Evolutionary conservation across 2,888 invertebrate genomes (phyloP), one percentile per base, ranked within the genome.

Genomic region (Lumbricus terrestris): DNA sequence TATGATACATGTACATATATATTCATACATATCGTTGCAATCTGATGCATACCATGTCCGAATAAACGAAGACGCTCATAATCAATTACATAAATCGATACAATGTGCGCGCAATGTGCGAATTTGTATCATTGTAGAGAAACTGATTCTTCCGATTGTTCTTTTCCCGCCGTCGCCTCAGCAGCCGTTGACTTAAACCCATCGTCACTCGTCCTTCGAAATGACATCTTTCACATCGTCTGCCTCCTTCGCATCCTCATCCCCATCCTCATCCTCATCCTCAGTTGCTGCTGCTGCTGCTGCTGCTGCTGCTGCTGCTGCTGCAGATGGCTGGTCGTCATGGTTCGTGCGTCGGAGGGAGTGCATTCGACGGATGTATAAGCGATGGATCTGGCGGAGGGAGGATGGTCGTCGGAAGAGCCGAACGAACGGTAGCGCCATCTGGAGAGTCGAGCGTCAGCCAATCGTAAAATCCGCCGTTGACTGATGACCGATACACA

Each of bases 341-440:
- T n/a, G 69, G 69, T 69, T 69, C 69, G 69, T 69, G 69, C 69
- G 18, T 69, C 69, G 69, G 69, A 29, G 69, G 69, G 69, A 69
- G 69, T 69, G n/a, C n/a, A n/a, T 69, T 69, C 69, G 69, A 69
- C n/a, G 69, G 69, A n/a, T 69, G 69, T 69, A n/a, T n/a, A 69
- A 69, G 16, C 69, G 69, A 69, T 69, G 69, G 69, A 69, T 69
- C 69, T 69, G n/a, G 69, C 69, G 69, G 69, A 69, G 69, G 69
- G 69, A 69, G 69, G 69, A 3, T 1, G 5, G 8, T 5, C 69
- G n/a, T 5, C 69, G n/a, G 69, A 69, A 69, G 69, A 69, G 69
- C 69, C 69, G 69, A 8, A n/a, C 69, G 13, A n/a, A n/a, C n/a
- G n/a, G 69, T n/a, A 69, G 69, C n/a, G 69, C 69, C 69, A 69